Evolutionary conservation across 2,113 vertebrate species (phyloP).

Genomic region (Chionomys nivalis): DNA sequence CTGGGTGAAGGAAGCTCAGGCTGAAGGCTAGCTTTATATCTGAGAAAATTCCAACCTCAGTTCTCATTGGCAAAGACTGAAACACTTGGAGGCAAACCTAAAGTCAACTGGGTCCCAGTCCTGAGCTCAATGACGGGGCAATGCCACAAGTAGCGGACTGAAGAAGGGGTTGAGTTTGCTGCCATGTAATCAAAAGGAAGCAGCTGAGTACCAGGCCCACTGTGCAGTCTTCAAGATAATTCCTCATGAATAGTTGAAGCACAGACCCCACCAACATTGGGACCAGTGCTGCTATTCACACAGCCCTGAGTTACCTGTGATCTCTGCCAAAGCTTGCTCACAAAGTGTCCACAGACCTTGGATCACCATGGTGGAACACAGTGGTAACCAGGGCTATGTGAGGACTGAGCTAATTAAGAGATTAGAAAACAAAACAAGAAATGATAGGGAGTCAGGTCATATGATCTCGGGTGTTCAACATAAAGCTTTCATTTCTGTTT

Average conservation of each 20-base stretch:
- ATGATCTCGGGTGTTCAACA: background rate
- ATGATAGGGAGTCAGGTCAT: background rate
- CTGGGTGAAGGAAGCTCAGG: too few species aligned
- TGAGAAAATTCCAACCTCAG: background rate
- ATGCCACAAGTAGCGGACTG: background rate
- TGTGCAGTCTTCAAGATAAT: background rate
- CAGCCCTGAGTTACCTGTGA: background rate
- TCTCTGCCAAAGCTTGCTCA: background rate
- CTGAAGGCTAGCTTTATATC: background rate
- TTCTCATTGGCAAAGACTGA: background rate
- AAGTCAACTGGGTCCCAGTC: background rate
- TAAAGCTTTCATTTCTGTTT: background rate
- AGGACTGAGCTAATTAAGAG: background rate
- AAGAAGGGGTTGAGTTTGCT: background rate
- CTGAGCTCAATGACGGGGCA: background rate
- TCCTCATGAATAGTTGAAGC: background rate
- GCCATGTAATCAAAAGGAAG: background rate
- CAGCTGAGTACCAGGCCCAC: background rate
- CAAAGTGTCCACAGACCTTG: background rate
- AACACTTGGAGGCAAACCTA: background rate
- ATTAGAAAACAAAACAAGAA: background rate
- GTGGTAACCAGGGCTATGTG: background rate
- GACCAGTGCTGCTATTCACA: background rate
- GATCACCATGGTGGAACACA: background rate
- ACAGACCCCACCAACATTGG: background rate